Conservation (phyloP, 2,797 vertebrate genomes). For the Trachops cirrhosus region DNA sequence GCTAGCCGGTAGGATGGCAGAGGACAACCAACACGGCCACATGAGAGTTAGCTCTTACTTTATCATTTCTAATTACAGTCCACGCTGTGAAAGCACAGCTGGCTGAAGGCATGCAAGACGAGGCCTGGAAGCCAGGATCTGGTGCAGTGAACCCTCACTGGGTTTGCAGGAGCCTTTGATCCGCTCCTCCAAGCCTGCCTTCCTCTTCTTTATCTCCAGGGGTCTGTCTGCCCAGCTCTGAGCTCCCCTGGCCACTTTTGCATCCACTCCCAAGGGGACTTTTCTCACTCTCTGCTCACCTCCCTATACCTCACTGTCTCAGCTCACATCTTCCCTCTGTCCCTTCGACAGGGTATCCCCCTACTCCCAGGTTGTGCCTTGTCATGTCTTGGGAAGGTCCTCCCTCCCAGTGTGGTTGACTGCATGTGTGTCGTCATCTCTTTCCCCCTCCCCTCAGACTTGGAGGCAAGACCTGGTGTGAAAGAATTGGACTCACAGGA, state of each 20-base stretch:
- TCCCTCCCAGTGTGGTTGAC: background rate
- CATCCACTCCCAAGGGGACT: background rate
- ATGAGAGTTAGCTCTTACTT: background rate
- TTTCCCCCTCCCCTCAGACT: no score
- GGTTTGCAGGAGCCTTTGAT: no score
- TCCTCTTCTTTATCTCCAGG: background rate
- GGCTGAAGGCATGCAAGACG: background rate
- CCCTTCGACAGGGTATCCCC: background rate
- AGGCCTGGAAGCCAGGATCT: background rate
- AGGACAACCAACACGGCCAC: no score
- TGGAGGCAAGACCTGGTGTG: no score
- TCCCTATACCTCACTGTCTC: no score
- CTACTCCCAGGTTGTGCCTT: background rate
- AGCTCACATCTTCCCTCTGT: background rate
- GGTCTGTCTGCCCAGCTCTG: background rate
- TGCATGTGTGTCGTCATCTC: background rate
- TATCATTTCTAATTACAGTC: background rate
- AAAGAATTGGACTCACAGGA: no score
- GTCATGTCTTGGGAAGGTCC: background rate
- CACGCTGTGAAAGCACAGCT: background rate
- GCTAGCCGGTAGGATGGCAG: no score
- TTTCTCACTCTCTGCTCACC: background rate
- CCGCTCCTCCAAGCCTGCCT: fast-evolving
- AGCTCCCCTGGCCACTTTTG: background rate
- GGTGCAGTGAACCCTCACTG: no score